Percentiles rank a stretch among this genome's conserved stretches.
These are phyloP conservation scores for Sarcophaga variegata DNA, from an alignment of 2,888 invertebrate genomes.

Conservation along the genomic window DNA sequence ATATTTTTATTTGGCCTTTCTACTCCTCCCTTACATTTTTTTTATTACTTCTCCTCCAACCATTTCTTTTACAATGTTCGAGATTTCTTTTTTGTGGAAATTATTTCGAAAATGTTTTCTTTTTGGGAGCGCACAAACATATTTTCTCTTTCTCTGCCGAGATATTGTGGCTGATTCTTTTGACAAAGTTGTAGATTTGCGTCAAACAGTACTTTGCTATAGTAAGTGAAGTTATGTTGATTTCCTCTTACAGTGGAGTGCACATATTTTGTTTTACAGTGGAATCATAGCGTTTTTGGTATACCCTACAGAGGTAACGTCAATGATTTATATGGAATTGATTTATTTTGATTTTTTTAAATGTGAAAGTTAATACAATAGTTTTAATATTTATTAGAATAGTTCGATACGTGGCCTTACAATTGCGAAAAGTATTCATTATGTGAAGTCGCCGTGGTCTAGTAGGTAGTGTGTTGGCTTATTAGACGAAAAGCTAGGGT, in stretches of 20 bases:
- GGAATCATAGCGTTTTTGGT: neutral
- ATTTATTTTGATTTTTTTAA: too few species aligned
- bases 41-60: neutral
- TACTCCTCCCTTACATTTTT: conserved; percentile 4
- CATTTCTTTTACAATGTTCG: too few species aligned
- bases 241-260: conserved; percentile 26
- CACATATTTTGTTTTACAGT: neutral
- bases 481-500: too few species aligned
- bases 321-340: too few species aligned
- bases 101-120: conserved; percentile 12
- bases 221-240: conserved; percentile 38
- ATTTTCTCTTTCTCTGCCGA: conserved; percentile 17
- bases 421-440: too few species aligned
- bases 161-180: neutral
- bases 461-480: too few species aligned
- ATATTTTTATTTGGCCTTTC: conserved; percentile 59
- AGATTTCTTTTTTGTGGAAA: neutral
- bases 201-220: neutral
- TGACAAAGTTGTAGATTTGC: neutral
- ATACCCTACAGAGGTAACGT: neutral
- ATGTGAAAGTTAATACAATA: too few species aligned
- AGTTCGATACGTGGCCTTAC: too few species aligned
- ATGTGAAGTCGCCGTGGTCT: too few species aligned
- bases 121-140: conserved; percentile 22
- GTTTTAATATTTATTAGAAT: too few species aligned